Evolutionary conservation across 2,888 invertebrate species (phyloP).

Genomic region (Selenia dentaria): DNA sequence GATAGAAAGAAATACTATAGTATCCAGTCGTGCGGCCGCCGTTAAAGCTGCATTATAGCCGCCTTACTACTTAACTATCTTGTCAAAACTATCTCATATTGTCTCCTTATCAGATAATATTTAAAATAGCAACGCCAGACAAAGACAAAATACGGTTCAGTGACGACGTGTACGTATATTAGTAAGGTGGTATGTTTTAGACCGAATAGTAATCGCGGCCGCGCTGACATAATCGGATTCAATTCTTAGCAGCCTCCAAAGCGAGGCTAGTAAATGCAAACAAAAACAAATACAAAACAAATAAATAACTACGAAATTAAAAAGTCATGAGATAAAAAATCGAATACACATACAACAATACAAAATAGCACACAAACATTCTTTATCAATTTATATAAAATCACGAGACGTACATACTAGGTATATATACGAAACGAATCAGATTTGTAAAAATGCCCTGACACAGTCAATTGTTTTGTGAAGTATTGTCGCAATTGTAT

Average conservation of each 20-base stretch:
- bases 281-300: conserved; percentile 46
- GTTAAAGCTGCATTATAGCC: conserved; percentile 37
- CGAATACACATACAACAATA: conserved; percentile 9
- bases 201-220: conserved; percentile 28
- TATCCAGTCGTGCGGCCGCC: conserved; percentile 21
- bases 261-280: conserved; percentile 67
- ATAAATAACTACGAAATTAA: conserved; percentile 47
- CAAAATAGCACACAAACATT: conserved; percentile 7
- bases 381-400: conserved; percentile 39
- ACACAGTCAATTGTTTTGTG: too few species aligned
- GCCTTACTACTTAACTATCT: too few species aligned
- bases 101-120: too few species aligned
- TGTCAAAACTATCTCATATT: too few species aligned
- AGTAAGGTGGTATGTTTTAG: too few species aligned
- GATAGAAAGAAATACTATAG: conserved; percentile 19
- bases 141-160: too few species aligned
- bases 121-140: too few species aligned
- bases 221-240: conserved; percentile 22
- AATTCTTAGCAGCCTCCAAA: conserved; percentile 21
- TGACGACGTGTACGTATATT: too few species aligned
- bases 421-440: too few species aligned
- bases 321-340: conserved; percentile 64
- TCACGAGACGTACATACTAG: conserved; percentile 22
- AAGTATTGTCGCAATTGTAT: too few species aligned
- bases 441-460: too few species aligned